Base-by-base conservation (phyloP, 2,888 invertebrate genomes). In the Hedychridium roseum region DNA sequence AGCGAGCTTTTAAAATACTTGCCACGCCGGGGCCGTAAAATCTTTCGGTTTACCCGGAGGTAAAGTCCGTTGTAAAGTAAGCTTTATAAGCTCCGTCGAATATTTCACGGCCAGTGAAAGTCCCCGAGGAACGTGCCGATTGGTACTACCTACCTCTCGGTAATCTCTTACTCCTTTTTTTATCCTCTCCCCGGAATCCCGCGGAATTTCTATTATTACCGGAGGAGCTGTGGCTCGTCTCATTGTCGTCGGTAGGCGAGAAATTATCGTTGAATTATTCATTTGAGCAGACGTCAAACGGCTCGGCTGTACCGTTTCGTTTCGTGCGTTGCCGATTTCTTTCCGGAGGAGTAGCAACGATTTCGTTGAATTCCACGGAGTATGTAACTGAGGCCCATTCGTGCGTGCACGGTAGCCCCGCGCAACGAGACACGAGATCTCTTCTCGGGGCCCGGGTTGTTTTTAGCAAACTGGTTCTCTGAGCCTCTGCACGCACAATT, bases 401-500 rank as follows among this genome's bases (percentile, higher is more conserved):
- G 53, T 51, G 64, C 65, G 64, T 67, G 68, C 71, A 71, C 72
- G 68, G 72, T 72, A 72, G 72, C 71, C 54, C 62, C 46, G 49
- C 52, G 63, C 52, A 48, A 56, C 57, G 50, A 60, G 64, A 64
- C 66, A 57, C 53, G 63, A 62, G 14, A 40, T 41, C 55, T 43
- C 50, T 50, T n/a, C n/a, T 60, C 68, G 54, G 70, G 62, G 53
- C 58, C 53, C 64, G 64, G 69, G 69, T 72, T 73, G 68, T 73
- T 73, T 73, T 73, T 73, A 71, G 73, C 71, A 73, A 73, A 73
- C 73, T 69, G 74, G 74, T 73, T 73, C 68, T 68, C 60, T 64
- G 64, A 57, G 55, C 60, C 64, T 57, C 54, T 66, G 61, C 61
- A 46, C 64, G n/a, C 58, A 58, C 64, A 70, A 71, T 71, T 71